phyloP scores from a whole-genome alignment of 2,888 invertebrate genomes.

The Pogonocherus hispidulus region DNA sequence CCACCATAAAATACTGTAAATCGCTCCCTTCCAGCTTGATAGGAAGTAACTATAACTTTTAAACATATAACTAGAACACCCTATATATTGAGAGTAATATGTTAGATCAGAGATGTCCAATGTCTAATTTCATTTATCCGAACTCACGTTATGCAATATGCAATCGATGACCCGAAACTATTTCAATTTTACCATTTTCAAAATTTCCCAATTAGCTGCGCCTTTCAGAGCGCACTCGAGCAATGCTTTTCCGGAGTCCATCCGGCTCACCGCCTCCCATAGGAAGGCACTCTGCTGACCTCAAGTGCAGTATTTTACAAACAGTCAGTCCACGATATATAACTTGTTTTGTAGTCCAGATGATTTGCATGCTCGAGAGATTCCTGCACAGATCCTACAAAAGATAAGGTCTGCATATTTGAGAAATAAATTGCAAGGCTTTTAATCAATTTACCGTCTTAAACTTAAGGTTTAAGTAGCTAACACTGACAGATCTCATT shows the following conservation, averaged over 20 bases:
- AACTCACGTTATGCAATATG: no score
- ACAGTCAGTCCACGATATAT: not conserved
- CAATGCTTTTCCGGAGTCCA: not conserved
- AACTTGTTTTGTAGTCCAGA: not conserved
- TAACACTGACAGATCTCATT: not conserved
- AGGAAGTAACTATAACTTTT: no score
- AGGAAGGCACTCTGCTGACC: not conserved
- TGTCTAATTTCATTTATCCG: no score
- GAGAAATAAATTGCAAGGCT: not conserved
- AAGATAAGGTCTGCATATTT: not conserved
- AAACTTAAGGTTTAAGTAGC: not conserved
- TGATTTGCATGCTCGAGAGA: not conserved
- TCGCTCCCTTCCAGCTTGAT: no score
- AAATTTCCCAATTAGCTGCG: constrained; percentile 1
- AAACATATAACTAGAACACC: no score
- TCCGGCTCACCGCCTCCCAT: not conserved
- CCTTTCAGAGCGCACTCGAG: not conserved
- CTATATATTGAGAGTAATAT: no score
- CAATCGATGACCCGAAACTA: no score
- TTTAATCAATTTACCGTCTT: not conserved
- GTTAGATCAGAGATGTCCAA: no score
- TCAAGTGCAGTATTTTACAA: not conserved
- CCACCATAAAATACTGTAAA: no score
- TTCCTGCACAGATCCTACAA: not conserved
- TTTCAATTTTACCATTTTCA: no score